A percentile compares a stretch with the other conserved stretches of the same genome.
Conservation (phyloP, 2,888 invertebrate genomes). For the Tenthredo mesomela region DNA sequence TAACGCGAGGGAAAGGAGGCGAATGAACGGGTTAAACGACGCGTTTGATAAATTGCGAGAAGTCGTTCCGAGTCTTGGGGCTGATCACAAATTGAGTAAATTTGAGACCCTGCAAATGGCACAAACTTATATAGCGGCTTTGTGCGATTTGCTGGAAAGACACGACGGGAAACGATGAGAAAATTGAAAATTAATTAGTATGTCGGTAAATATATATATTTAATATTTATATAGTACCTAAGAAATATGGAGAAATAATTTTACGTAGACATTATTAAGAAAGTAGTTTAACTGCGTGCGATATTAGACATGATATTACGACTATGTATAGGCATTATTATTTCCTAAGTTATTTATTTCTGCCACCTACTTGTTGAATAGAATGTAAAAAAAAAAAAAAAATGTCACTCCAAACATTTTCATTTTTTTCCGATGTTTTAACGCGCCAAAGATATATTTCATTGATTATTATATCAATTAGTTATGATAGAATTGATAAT, state of each 20-base stretch:
- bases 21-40: slow-evolving; percentile 89
- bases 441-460: slow-evolving; percentile 9
- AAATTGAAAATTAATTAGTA: not conserved
- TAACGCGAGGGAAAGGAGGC: slow-evolving; percentile 86
- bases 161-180: slow-evolving; percentile 66
- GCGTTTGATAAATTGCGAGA: slow-evolving; percentile 87
- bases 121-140: slow-evolving; percentile 86
- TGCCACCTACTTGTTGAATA: not conserved
- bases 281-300: slow-evolving; percentile 12
- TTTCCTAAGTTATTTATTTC: slow-evolving; percentile 15
- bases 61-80: slow-evolving; percentile 86
- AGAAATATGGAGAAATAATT: not conserved
- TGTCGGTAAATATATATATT: not conserved
- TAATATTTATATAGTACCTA: not conserved
- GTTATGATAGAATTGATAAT: not conserved
- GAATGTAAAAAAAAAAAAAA: not conserved
- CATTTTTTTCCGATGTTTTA: not conserved
- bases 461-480: not conserved
- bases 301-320: slow-evolving; percentile 3
- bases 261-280: not conserved
- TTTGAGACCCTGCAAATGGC: slow-evolving; percentile 91
- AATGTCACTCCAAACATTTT: not conserved
- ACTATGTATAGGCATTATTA: not conserved
- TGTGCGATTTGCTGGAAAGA: slow-evolving; percentile 83
- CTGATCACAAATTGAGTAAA: slow-evolving; percentile 87